These are phyloP conservation scores for Sporophila hypoxantha DNA, from an alignment of 2,113 vertebrate species.

Conservation along the genomic window DNA sequence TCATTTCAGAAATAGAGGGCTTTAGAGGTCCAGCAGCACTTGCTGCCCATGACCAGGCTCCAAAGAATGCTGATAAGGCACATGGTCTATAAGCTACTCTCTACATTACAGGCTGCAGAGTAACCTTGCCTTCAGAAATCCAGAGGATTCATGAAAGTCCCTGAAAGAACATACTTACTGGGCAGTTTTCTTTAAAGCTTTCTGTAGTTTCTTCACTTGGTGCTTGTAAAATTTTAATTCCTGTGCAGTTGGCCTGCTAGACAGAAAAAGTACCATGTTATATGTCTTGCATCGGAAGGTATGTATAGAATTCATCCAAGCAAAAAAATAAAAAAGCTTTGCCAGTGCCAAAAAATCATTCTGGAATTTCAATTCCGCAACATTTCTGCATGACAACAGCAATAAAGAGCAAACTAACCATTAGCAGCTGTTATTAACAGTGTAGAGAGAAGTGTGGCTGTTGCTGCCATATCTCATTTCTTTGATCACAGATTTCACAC, in stretches of 20 bases:
- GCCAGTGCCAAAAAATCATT: background rate
- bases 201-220: constrained; percentile 77
- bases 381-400: background rate
- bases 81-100: background rate
- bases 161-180: constrained; percentile 61
- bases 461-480: background rate
- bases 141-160: background rate
- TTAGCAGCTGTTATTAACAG: background rate
- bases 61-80: background rate
- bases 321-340: background rate
- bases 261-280: background rate
- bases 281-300: background rate
- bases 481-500: background rate
- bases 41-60: background rate
- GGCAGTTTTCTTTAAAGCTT: constrained; percentile 60
- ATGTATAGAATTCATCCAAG: background rate
- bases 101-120: background rate
- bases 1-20: background rate
- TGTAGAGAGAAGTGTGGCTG: background rate
- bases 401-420: background rate
- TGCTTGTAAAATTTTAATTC: constrained; percentile 81
- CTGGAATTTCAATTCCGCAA: background rate
- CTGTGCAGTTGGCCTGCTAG: constrained; percentile 68
- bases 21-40: background rate
- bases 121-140: background rate